Percentiles rank a stretch among this genome's conserved stretches.
Evolutionary conservation across 2,888 invertebrate species (phyloP).

Genomic region (Cephus pygmeus): DNA sequence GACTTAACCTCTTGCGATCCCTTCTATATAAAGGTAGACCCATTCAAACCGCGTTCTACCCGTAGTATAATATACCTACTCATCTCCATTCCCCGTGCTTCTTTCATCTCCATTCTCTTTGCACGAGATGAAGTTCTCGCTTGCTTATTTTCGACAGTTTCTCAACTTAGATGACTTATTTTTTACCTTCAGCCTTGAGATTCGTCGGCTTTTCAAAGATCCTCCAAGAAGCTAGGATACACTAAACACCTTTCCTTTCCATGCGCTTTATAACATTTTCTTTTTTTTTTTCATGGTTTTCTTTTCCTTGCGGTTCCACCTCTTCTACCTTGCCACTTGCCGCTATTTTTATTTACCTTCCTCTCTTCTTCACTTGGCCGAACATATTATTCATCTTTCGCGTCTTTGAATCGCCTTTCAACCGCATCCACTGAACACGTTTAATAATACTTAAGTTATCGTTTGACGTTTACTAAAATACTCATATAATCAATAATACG

Average conservation of each 20-base stretch:
- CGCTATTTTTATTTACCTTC: not conserved
- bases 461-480: not conserved
- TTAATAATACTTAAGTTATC: not conserved
- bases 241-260: not conserved
- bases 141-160: slow-evolving; percentile 37
- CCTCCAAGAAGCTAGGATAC: not conserved
- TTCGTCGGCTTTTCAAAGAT: not conserved
- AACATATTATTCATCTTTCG: not conserved
- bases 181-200: slow-evolving; percentile 29
- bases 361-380: not conserved
- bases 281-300: not conserved
- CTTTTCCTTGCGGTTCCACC: not conserved
- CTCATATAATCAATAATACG: not conserved
- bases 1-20: slow-evolving; percentile 36
- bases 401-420: not conserved
- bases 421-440: not conserved
- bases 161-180: slow-evolving; percentile 53
- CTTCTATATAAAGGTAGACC: slow-evolving; percentile 7
- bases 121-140: slow-evolving; percentile 29
- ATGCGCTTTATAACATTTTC: not conserved
- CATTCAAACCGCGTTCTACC: slow-evolving; percentile 15
- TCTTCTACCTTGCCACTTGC: not conserved
- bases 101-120: slow-evolving; percentile 25
- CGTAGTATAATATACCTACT: slow-evolving; percentile 29
- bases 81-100: slow-evolving; percentile 35